Conservation (phyloP, 1,140 invertebrate species). For the Drosophila novamexicana region DNA sequence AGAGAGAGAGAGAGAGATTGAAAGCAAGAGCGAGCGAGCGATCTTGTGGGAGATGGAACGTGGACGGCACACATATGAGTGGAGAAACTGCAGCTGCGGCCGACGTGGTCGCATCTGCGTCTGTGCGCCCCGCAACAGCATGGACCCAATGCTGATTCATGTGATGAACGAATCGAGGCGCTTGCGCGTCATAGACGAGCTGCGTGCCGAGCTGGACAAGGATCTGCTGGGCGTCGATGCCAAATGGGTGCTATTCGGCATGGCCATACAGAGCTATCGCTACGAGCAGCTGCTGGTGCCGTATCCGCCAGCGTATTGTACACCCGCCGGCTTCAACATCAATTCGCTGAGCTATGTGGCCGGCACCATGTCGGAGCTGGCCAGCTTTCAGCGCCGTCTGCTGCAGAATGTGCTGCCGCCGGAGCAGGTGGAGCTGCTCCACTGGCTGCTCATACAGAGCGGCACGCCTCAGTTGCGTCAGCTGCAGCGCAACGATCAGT, state of each 20-base stretch:
- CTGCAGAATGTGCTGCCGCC: neutral
- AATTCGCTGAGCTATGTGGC: neutral
- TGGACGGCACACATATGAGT: neutral
- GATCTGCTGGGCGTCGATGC: conserved; percentile 20
- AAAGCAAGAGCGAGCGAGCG: neutral
- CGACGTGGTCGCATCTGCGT: conserved; percentile 1
- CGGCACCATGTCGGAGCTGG: conserved; percentile 3
- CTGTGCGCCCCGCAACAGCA: neutral
- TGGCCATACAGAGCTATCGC: conserved; percentile 21
- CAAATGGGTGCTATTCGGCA: conserved; percentile 20
- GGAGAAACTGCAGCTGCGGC: neutral
- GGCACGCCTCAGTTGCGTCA: conserved; percentile 3
- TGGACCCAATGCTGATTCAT: conserved; percentile 1
- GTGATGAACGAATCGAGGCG: conserved; percentile 5
- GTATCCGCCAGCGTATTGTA: neutral
- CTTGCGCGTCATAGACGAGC: neutral
- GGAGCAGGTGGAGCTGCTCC: conserved; percentile 7
- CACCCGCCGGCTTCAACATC: neutral
- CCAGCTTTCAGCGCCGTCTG: neutral
- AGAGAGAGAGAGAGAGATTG: neutral
- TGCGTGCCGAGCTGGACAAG: neutral
- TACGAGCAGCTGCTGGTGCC: conserved; percentile 3
- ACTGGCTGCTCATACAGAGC: conserved; percentile 32
- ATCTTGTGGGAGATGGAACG: neutral
- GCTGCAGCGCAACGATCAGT: conserved; percentile 1